Base-by-base conservation (phyloP, 2,888 invertebrate species). In the Xanthorhoe spadicearia region DNA sequence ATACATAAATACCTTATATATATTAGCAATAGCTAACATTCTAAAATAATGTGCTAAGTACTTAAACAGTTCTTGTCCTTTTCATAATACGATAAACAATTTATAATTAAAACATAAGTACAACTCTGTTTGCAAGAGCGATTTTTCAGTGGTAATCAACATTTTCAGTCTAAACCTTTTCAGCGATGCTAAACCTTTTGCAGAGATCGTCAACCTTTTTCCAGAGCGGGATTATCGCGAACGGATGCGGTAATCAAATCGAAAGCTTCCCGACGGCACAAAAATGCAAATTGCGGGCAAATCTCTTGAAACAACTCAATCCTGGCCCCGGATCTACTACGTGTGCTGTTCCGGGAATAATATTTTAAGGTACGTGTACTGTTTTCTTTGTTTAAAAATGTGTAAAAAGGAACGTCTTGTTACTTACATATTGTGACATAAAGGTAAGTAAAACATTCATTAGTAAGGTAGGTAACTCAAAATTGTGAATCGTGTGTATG, bases 281-380 rank as follows among this genome's bases (percentile, higher is more conserved):
- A 85, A 85, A 86, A 87, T 86, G 87, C 81, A 86, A 86, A 87
- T 87, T 80, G 77, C 71, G 73, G 73, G 73, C 73, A 79, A 84
- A 84, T 83, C 82, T 78, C 66, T 71, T 71, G 84, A 81, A 74
- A 73, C 71, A 75, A 74, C 68, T 71, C 65, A 67, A 70, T 66
- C 65, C 68, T 53, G 64, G 67, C 62, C 19, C 54, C 53, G 53
- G 49, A 8, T 23, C 32, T 46, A 74, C 68, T 74, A 69, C 73
- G 71, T 73, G 64, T 70, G 48, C 15, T 15, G 17, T 48, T 17
- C 15, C 48, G 15, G 48, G 48, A 48, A 15, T 48, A n/a, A n/a
- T 8, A 48, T 43, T 43, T 43, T 13, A 43, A 10, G 2, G 10
- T 38, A 8, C 0, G 9, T 38, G 0, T 28, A 28, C 3, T 28